These are phyloP conservation scores for Halcyon senegalensis DNA, from an alignment of 2,113 vertebrate genomes.

Conservation along the genomic window DNA sequence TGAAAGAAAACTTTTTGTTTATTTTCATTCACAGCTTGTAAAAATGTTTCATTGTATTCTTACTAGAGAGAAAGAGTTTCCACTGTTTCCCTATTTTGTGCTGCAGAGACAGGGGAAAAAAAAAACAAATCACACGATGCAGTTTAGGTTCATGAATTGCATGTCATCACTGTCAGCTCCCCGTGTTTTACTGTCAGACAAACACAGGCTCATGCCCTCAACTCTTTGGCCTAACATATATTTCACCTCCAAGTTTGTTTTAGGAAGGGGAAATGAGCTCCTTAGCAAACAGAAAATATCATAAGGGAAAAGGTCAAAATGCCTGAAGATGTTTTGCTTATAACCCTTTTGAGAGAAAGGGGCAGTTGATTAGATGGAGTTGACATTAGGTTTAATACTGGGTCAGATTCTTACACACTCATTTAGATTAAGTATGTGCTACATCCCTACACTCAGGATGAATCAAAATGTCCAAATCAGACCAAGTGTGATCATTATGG, in stretches of 20 bases:
- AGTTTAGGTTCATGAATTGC: not conserved
- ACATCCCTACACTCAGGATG: not conserved
- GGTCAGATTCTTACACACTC: not conserved
- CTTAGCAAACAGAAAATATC: slow-evolving; percentile 14
- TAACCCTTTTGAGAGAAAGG: not conserved
- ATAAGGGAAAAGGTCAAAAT: not conserved
- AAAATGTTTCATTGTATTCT: slow-evolving; percentile 11
- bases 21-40: slow-evolving; percentile 2
- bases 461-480: not conserved
- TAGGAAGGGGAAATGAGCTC: not conserved
- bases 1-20: slow-evolving; percentile 39
- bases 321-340: not conserved
- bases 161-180: not conserved
- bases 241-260: not conserved
- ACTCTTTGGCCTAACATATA: not conserved
- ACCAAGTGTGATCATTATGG: not conserved
- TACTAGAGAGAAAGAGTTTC: not conserved
- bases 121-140: not conserved
- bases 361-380: not conserved
- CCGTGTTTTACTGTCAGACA: not conserved
- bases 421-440: not conserved
- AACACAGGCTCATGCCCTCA: not conserved
- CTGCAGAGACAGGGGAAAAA: not conserved
- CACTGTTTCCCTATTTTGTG: not conserved
- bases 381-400: not conserved